These are phyloP conservation scores for Horisme vitalbata DNA, from an alignment of 2,888 invertebrate species.

Conservation along the genomic window DNA sequence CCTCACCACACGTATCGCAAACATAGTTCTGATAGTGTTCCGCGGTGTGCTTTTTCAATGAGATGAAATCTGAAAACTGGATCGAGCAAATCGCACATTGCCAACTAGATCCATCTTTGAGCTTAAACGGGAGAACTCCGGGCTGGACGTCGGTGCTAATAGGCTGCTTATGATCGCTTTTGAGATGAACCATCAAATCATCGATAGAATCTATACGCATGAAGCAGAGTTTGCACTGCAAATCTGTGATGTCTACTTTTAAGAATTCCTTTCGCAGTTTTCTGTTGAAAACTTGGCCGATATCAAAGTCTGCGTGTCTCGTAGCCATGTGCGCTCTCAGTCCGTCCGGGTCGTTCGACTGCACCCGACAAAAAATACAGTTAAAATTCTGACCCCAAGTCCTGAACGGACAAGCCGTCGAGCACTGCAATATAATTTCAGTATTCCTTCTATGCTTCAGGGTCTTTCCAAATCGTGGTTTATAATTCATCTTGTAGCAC, in stretches of 20 bases:
- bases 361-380: constrained; percentile 70
- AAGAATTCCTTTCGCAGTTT: constrained; percentile 71
- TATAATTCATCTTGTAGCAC: constrained; percentile 70
- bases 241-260: constrained; percentile 71
- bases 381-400: constrained; percentile 78
- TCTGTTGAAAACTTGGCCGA: constrained; percentile 68
- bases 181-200: constrained; percentile 64
- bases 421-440: constrained; percentile 72
- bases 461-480: constrained; percentile 70
- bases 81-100: constrained; percentile 71
- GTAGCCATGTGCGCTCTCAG: constrained; percentile 69
- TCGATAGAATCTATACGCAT: constrained; percentile 65
- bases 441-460: constrained; percentile 71
- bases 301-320: constrained; percentile 67
- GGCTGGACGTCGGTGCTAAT: constrained; percentile 70
- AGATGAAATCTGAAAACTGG: constrained; percentile 68
- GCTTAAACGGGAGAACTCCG: constrained; percentile 70
- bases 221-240: constrained; percentile 73
- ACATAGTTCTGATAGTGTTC: constrained; percentile 76
- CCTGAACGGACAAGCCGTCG: constrained; percentile 71
- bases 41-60: constrained; percentile 67
- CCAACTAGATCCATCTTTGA: constrained; percentile 70
- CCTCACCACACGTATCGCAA: constrained; percentile 74
- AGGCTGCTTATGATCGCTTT: constrained; percentile 72
- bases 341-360: constrained; percentile 73